These are phyloP conservation scores for Cherax quadricarinatus DNA, from an alignment of 1,140 invertebrate genomes.

Conservation along the genomic window DNA sequence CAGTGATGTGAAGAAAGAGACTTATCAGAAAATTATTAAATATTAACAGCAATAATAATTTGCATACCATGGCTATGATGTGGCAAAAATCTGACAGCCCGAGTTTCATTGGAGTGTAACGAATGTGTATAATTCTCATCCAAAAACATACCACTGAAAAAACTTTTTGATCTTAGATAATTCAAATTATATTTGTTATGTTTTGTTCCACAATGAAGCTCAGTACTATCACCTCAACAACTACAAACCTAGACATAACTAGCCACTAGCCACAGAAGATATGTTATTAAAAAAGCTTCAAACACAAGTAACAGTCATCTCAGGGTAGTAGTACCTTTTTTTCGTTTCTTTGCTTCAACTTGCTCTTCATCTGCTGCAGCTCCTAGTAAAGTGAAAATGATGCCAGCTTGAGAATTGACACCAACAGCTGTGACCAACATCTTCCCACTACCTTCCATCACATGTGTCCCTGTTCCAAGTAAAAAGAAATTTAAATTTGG, in stretches of 20 bases:
- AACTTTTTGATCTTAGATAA: neutral
- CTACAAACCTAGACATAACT: slow-evolving; percentile 14
- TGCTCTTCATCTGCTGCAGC: slow-evolving; percentile 95
- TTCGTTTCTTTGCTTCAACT: slow-evolving; percentile 94
- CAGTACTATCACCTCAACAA: neutral
- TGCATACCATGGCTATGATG: slow-evolving; percentile 19
- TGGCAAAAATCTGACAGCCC: slow-evolving; percentile 15
- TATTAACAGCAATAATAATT: slow-evolving; percentile 24
- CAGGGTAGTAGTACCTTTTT: slow-evolving; percentile 84
- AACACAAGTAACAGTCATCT: neutral
- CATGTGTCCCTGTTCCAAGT: slow-evolving; percentile 90
- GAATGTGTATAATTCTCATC: neutral
- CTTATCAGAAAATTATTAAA: slow-evolving; percentile 39
- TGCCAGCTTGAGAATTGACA: slow-evolving; percentile 99
- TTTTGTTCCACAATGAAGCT: slow-evolving; percentile 28
- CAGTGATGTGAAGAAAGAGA: slow-evolving; percentile 15
- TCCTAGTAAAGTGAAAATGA: slow-evolving; percentile 98
- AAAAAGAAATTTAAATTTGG: slow-evolving; percentile 3
- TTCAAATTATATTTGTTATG: neutral
- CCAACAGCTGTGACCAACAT: slow-evolving; percentile 99
- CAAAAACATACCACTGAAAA: neutral
- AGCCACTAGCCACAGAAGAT: neutral
- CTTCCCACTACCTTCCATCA: slow-evolving; percentile 99
- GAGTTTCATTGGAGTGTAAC: slow-evolving; percentile 35
- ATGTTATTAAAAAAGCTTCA: neutral